Evolutionary conservation across 1,140 invertebrate species (phyloP).

Genomic region (Bombus picipes): DNA sequence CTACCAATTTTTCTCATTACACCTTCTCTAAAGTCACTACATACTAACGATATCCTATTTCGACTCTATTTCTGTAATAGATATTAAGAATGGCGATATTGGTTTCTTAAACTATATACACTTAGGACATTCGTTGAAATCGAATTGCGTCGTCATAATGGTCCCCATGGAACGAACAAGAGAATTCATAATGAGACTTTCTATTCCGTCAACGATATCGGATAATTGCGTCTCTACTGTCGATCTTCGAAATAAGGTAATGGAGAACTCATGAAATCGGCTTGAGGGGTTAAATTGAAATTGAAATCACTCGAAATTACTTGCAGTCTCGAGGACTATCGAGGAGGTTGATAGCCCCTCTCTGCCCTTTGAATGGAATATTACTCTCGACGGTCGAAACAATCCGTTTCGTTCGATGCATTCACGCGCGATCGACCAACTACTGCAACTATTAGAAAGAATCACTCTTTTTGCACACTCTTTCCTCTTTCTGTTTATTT

Average conservation of each 20-base stretch:
- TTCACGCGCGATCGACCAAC: background rate
- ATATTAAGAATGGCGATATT: background rate
- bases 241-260: conserved; percentile 70
- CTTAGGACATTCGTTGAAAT: conserved; percentile 2
- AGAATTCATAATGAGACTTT: conserved; percentile 61
- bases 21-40: background rate
- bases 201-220: conserved; percentile 67
- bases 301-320: conserved; percentile 72
- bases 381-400: conserved; percentile 46
- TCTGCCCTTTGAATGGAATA: conserved; percentile 52
- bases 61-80: background rate
- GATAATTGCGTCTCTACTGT: conserved; percentile 65
- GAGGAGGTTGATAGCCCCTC: conserved; percentile 21
- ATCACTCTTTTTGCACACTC: background rate
- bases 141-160: background rate
- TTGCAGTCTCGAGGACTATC: conserved; percentile 51
- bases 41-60: background rate
- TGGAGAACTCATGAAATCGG: conserved; percentile 70
- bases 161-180: conserved; percentile 27
- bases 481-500: background rate
- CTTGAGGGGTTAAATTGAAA: conserved; percentile 71
- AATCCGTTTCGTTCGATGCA: conserved; percentile 11
- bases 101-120: background rate
- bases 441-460: background rate
- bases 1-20: background rate